Percentiles rank a stretch among this genome's conserved stretches.
phyloP scores from a whole-genome alignment of 2,113 vertebrate genomes.

The Verasper variegatus region DNA sequence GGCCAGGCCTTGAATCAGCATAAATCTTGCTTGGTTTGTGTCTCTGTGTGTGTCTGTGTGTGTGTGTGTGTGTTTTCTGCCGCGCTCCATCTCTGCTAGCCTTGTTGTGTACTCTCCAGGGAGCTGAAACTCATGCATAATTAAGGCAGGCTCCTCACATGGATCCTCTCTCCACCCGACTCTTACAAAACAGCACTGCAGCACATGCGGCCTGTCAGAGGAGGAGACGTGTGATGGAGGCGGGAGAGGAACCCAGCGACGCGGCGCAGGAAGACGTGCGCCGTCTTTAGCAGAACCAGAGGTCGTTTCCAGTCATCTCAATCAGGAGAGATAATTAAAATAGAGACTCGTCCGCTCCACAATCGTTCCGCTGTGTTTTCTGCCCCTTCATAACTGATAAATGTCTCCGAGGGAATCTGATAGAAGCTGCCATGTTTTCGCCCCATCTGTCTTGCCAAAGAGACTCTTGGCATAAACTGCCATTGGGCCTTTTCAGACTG shows the following conservation, averaged over 20 bases:
- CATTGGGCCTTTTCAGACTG: conserved; percentile 68
- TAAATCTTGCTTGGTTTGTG: conserved; percentile 47
- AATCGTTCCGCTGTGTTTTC: conserved; percentile 19
- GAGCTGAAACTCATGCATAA: conserved; percentile 84
- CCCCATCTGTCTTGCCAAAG: conserved; percentile 68
- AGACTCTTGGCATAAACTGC: conserved; percentile 72
- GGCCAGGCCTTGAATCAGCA: conserved; percentile 69
- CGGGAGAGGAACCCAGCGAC: not conserved
- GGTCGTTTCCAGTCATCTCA: conserved; percentile 38
- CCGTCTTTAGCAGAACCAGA: not conserved
- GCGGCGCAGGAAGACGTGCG: not conserved
- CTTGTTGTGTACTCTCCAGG: conserved; percentile 77
- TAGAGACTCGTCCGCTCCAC: conserved; percentile 7
- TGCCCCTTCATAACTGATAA: conserved; percentile 55
- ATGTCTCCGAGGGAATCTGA: conserved; percentile 59
- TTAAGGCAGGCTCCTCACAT: conserved; percentile 78
- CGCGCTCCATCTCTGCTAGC: conserved; percentile 68
- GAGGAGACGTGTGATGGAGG: conserved; percentile 29
- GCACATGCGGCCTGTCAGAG: conserved; percentile 66
- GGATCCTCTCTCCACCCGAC: conserved; percentile 63
- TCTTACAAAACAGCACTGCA: conserved; percentile 67
- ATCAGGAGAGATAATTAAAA: conserved; percentile 52
- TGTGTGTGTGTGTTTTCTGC: conserved; percentile 54
- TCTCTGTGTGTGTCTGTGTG: not conserved
- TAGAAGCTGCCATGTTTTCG: conserved; percentile 65